Conservation (phyloP, 2,888 invertebrate genomes). For the Choristoneura rosaceana region DNA sequence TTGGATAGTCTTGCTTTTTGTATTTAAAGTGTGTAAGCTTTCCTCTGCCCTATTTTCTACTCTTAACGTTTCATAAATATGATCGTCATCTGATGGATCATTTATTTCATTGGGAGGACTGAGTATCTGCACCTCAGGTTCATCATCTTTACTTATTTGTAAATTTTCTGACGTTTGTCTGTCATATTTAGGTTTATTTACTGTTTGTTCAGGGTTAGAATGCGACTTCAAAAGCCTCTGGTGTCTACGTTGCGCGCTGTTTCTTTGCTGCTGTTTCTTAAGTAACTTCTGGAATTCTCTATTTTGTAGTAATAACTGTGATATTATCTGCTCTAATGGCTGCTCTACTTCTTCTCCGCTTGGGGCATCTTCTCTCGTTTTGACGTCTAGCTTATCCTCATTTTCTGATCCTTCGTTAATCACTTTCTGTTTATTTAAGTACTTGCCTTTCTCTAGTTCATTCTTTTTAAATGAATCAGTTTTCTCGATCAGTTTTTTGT, state of each 20-base stretch:
- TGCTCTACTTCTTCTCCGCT: conserved; percentile 78
- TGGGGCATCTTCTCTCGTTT: conserved; percentile 57
- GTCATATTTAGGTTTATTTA: conserved; percentile 70
- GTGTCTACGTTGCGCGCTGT: conserved; percentile 82
- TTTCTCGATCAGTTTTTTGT: conserved; percentile 79
- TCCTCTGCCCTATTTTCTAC: conserved; percentile 69
- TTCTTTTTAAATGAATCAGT: conserved; percentile 84
- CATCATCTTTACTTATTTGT: conserved; percentile 50
- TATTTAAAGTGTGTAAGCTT: conserved; percentile 60
- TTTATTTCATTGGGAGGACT: conserved; percentile 56
- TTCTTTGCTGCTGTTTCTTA: conserved; percentile 89
- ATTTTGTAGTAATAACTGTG: conserved; percentile 93
- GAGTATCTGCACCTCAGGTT: conserved; percentile 50
- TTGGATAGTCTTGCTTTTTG: conserved; percentile 71
- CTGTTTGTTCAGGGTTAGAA: conserved; percentile 79
- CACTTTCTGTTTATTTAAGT: conserved; percentile 79
- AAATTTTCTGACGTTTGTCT: conserved; percentile 73
- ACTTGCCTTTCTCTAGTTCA: conserved; percentile 81
- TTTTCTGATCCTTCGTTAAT: conserved; percentile 76
- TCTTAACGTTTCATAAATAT: conserved; percentile 87
- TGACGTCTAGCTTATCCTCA: conserved; percentile 67
- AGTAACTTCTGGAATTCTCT: conserved; percentile 92
- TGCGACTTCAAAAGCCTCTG: conserved; percentile 84
- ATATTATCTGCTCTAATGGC: conserved; percentile 91
- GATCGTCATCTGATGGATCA: conserved; percentile 77